phyloP scores from a whole-genome alignment of 2,797 vertebrate genomes.

The Cyclura pinguis region DNA sequence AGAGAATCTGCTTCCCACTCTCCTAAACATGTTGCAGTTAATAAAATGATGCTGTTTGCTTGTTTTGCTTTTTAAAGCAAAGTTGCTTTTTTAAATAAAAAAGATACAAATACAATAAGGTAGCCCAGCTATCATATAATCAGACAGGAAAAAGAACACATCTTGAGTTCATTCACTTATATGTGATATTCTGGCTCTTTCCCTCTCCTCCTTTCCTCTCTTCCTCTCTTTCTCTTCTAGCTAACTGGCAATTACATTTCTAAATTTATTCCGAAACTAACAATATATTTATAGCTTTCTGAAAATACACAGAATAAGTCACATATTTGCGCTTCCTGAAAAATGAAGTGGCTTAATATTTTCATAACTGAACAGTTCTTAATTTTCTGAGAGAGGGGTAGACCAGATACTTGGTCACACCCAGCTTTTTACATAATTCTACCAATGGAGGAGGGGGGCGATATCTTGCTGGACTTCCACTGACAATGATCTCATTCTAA shows the following conservation, averaged over 20 bases:
- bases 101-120: slow-evolving; percentile 39
- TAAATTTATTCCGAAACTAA: slow-evolving; percentile 50
- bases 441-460: slow-evolving; percentile 79
- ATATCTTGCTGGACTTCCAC: slow-evolving; percentile 83
- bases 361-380: slow-evolving; percentile 51
- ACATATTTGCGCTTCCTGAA: slow-evolving; percentile 54
- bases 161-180: slow-evolving; percentile 43
- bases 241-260: slow-evolving; percentile 49
- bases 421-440: slow-evolving; percentile 82
- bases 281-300: slow-evolving; percentile 37
- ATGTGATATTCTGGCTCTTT: slow-evolving; percentile 39
- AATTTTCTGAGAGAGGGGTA: slow-evolving; percentile 56
- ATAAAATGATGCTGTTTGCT: slow-evolving; percentile 38
- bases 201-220: not conserved
- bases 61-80: not conserved
- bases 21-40: slow-evolving; percentile 48
- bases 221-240: slow-evolving; percentile 33
- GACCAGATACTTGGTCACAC: slow-evolving; percentile 30
- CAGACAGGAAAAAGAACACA: slow-evolving; percentile 19
- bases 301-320: slow-evolving; percentile 47
- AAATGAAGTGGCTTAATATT: slow-evolving; percentile 54
- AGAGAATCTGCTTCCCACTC: slow-evolving; percentile 38
- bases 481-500: slow-evolving; percentile 85
- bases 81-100: not conserved
- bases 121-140: slow-evolving; percentile 23